Conservation (phyloP, 2,888 invertebrate genomes). For the Sinodicranocentrus sp. region DNA sequence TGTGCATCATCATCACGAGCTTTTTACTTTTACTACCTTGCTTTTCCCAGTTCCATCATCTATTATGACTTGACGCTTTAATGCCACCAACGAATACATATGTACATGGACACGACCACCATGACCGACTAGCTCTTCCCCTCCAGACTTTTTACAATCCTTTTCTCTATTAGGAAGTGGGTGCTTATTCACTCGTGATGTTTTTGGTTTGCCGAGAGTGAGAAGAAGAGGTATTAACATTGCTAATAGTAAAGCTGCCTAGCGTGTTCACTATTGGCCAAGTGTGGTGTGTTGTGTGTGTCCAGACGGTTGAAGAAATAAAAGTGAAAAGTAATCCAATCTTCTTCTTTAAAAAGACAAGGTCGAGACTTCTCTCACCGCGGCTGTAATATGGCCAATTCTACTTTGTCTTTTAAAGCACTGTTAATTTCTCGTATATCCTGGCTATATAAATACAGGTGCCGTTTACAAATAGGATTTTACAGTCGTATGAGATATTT, state of each 20-base stretch:
- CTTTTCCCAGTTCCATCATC: conserved; percentile 14
- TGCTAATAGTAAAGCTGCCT: too few relatives aligned
- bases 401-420: too few relatives aligned
- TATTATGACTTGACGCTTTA: not conserved
- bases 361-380: too few relatives aligned
- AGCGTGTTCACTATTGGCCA: not conserved
- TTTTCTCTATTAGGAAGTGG: not conserved
- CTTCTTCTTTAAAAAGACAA: not conserved
- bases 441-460: too few relatives aligned
- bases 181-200: not conserved
- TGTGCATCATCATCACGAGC: not conserved
- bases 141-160: too few relatives aligned
- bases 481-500: too few relatives aligned
- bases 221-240: too few relatives aligned
- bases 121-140: too few relatives aligned
- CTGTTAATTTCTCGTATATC: too few relatives aligned
- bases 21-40: conserved; percentile 12
- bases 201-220: not conserved
- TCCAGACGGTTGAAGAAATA: not conserved
- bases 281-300: not conserved
- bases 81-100: not conserved
- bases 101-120: not conserved
- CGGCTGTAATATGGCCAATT: too few relatives aligned
- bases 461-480: too few relatives aligned
- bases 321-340: not conserved